phyloP scores from a whole-genome alignment of 1,140 invertebrate species.

The Drosophila orosa region DNA sequence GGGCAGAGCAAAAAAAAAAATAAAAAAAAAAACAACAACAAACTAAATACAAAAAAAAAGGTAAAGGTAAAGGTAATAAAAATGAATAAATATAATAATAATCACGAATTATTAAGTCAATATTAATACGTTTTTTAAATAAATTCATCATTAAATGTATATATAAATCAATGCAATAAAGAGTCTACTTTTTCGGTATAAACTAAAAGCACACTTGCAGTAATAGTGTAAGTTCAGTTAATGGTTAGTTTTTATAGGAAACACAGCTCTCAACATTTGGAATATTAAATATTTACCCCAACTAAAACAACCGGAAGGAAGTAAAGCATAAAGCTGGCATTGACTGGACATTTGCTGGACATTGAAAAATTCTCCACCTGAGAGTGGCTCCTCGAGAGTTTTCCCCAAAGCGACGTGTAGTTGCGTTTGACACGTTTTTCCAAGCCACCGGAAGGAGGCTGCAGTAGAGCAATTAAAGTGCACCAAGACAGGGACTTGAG shows the following conservation, averaged over 20 bases:
- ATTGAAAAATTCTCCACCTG: slow-evolving; percentile 11
- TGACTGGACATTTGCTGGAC: slow-evolving; percentile 11
- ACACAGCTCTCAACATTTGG: background rate
- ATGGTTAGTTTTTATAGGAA: background rate
- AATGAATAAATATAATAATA: background rate
- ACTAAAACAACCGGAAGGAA: background rate
- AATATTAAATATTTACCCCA: background rate
- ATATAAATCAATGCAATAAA: background rate
- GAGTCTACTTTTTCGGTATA: background rate
- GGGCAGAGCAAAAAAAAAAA: slow-evolving; percentile 8
- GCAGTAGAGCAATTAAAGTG: slow-evolving; percentile 59
- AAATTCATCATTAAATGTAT: too few relatives aligned
- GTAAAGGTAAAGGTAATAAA: background rate
- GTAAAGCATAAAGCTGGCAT: background rate
- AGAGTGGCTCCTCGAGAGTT: slow-evolving; percentile 18
- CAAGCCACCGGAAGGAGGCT: slow-evolving; percentile 16
- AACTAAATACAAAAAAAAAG: too few relatives aligned
- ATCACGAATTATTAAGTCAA: background rate
- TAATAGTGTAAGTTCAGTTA: background rate
- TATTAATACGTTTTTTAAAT: background rate
- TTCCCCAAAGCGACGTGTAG: slow-evolving; percentile 15
- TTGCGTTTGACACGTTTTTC: slow-evolving; percentile 61
- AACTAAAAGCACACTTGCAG: background rate
- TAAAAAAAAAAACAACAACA: too few relatives aligned
- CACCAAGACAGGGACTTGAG: slow-evolving; percentile 54